Evolutionary conservation across 1,140 invertebrate species (phyloP).

Genomic region (Adelges cooleyi): DNA sequence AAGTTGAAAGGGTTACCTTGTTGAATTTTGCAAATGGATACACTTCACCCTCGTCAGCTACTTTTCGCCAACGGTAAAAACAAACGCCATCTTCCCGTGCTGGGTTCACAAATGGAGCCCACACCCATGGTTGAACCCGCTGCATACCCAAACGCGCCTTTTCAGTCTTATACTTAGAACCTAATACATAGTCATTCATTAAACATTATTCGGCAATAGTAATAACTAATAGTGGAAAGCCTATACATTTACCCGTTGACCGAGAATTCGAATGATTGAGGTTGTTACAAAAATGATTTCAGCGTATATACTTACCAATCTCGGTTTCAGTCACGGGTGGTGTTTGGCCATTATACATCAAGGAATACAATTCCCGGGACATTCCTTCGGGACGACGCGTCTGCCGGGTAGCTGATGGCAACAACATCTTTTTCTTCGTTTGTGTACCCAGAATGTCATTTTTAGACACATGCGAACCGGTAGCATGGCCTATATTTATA

Average conservation of each 20-base stretch:
- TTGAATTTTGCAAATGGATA: slow-evolving; percentile 98
- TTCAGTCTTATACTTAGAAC: slow-evolving; percentile 64
- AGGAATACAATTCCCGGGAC: slow-evolving; percentile 90
- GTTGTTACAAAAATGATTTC: background rate
- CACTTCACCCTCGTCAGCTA: slow-evolving; percentile 80
- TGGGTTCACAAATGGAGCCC: slow-evolving; percentile 93
- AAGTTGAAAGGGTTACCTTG: slow-evolving; percentile 48
- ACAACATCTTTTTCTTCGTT: slow-evolving; percentile 38
- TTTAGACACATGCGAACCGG: slow-evolving; percentile 67
- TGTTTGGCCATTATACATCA: slow-evolving; percentile 88
- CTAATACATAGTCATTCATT: background rate
- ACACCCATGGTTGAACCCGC: slow-evolving; percentile 81
- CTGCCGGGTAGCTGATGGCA: slow-evolving; percentile 44
- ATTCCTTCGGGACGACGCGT: slow-evolving; percentile 88
- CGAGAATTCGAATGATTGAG: background rate
- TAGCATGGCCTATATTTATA: slow-evolving; percentile 68
- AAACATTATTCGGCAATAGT: no score
- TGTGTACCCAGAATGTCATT: slow-evolving; percentile 64
- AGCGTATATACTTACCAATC: slow-evolving; percentile 50
- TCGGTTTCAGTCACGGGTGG: slow-evolving; percentile 72
- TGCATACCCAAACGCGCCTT: slow-evolving; percentile 91
- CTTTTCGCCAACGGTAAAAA: slow-evolving; percentile 77
- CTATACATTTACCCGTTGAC: no score
- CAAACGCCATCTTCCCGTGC: slow-evolving; percentile 43
- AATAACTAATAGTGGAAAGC: background rate